Conservation (phyloP, 2,113 vertebrate species). For the Pleuronectes platessa region DNA sequence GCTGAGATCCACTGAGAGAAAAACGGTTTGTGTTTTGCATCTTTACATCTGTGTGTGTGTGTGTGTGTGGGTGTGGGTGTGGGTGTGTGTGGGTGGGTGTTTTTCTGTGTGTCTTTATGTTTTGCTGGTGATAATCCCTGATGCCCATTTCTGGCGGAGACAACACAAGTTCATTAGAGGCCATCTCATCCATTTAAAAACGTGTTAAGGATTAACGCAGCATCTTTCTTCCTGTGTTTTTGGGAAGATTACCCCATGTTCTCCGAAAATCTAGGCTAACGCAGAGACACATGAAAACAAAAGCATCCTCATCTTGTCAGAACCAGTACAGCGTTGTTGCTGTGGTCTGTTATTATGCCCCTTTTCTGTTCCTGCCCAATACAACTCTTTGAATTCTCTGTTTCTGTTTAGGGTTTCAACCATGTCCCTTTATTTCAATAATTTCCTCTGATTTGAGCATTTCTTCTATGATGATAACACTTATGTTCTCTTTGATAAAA, state of each 20-base stretch:
- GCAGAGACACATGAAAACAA: conserved; percentile 39
- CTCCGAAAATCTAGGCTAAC: conserved; percentile 47
- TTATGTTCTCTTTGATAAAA: no score
- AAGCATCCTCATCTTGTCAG: conserved; percentile 23
- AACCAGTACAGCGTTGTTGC: background rate
- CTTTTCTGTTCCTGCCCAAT: background rate
- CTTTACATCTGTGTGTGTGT: no score
- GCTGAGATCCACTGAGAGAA: no score
- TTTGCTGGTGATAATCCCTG: conserved; percentile 76
- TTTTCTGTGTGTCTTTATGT: background rate
- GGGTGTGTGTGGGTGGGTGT: background rate
- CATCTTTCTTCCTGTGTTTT: conserved; percentile 66
- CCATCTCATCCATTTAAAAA: conserved; percentile 71
- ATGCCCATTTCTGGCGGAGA: conserved; percentile 71
- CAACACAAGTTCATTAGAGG: conserved; percentile 57
- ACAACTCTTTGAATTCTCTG: background rate
- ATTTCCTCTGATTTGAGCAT: background rate
- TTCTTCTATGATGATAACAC: background rate
- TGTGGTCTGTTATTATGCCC: background rate
- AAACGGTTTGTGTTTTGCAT: no score
- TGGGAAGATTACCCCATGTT: conserved; percentile 54
- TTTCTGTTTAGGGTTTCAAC: no score
- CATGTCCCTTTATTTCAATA: background rate
- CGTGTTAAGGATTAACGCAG: conserved; percentile 72
- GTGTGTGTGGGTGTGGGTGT: no score